Evolutionary conservation across 2,113 vertebrate species (phyloP), one percentile per base, ranked within the genome.

Genomic region (Cromileptes altivelis): DNA sequence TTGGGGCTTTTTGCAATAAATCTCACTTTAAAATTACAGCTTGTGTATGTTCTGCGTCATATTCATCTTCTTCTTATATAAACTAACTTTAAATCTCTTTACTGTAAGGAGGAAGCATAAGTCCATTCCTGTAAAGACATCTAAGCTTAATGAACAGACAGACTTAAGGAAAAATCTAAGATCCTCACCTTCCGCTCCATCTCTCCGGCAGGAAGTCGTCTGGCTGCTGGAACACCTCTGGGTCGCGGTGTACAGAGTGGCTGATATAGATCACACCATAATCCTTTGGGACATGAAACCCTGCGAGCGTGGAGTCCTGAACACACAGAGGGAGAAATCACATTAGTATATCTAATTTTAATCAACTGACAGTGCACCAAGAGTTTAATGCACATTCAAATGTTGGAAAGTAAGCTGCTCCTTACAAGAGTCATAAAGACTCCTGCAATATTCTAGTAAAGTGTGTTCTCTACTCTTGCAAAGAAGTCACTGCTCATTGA

Each of bases 221-320:
- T 0, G 94, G 92, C 84, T 94, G 80, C 45, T 92, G 76, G 63
- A 95, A 95, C 64, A 93, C 87, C 61, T 94, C 90, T 0, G 92
- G 93, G 82, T 94, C 92, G 0, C 88, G 88, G 77, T 94, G 92
- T 47, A 94, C 62, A 0, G 80, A 56, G 21, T 93, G 88, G 79
- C 89, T 93, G 79, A 94, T 74, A 30, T 90, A 94, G 58, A 94
- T 52, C 3, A 56, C 89, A 6, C 82, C 89, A 1, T 83, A 61
- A 69, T 70, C 89, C 80, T 92, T 90, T n/a, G 91, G 88, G 55
- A 94, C 72, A 10, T 76, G 47, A 71, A 88, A 93, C 19, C 88
- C 91, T 33, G 86, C 72, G 0, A 93, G 80, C 14, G 77, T 93
- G 17, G 88, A 75, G 76, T 95, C 92, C 93, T 94, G 27, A 23